A percentile compares a stretch with the other conserved stretches of the same genome.
Evolutionary conservation across 2,797 vertebrate species (phyloP).

Genomic region (Danio choprae): DNA sequence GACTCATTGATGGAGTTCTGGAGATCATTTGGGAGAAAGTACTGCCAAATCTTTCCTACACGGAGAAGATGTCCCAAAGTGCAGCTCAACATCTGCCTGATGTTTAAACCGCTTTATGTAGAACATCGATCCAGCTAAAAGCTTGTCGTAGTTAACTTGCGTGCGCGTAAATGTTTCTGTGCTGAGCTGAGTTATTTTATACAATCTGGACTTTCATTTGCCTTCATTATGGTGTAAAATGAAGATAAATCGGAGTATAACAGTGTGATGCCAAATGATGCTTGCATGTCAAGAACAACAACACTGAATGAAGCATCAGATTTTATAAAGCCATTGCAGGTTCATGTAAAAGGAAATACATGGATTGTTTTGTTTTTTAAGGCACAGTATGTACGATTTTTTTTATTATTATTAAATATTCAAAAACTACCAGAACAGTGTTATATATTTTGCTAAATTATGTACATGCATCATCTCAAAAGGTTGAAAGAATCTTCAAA

Average conservation of each 20-base stretch:
- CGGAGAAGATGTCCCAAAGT: slow-evolving; percentile 29
- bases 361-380: background rate
- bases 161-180: background rate
- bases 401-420: too few species aligned
- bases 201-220: background rate
- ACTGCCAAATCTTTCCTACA: slow-evolving; percentile 30
- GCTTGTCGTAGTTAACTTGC: slow-evolving; percentile 12
- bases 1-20: slow-evolving; percentile 24
- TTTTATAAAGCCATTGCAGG: background rate
- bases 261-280: background rate
- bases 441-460: too few species aligned
- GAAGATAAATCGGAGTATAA: background rate
- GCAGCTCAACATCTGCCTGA: slow-evolving; percentile 17
- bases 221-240: slow-evolving; percentile 2
- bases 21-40: slow-evolving; percentile 28
- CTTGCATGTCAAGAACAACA: background rate
- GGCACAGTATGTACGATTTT: too few species aligned
- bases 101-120: slow-evolving; percentile 23
- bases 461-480: too few species aligned
- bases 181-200: slow-evolving; percentile 20
- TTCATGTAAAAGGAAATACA: background rate
- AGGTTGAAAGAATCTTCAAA: too few species aligned
- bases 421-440: too few species aligned
- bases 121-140: slow-evolving; percentile 32
- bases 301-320: background rate